Base-by-base conservation (phyloP, 2,888 invertebrate species). In the Drosophila percnosoma region DNA sequence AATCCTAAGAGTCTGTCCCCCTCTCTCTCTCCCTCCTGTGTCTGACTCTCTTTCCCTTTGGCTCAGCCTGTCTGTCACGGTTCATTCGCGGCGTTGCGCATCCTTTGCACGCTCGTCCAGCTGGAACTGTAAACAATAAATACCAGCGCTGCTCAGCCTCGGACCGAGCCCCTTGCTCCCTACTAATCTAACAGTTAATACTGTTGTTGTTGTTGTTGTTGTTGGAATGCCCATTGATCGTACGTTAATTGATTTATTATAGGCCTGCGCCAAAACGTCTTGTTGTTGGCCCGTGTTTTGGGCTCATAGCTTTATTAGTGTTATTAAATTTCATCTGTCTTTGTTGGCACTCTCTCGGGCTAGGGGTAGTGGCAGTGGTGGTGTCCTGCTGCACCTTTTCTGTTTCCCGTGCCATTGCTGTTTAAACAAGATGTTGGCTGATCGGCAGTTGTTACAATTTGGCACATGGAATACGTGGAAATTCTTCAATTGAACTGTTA, bases 121-220 rank as follows among this genome's bases (percentile, higher is more conserved):
- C 91, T 91, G 91, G 89, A 91, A 91, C 92, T 90, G 89, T 90
- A 90, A 92, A 91, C 91, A 91, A 91, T 91, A 91, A 91, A 91
- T 90, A 89, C 59, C 52, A 58, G 31, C 49, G 31, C 48, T 61
- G 36, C 59, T 15, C 31, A 63, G 58, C 58, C 68, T 49, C 27
- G 31, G 29, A 38, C 51, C 60, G 55, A 71, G 73, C 73, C 63
- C 73, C 54, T 59, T 71, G 76, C 73, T 48, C 45, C 59, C 68
- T 54, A 58, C 52, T 67, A 73, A 75, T 79, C 78, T 33, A 75
- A 62, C 67, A 74, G 53, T 61, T 66, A 38, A 59, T 51, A 51
- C 53, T 45, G 54, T 61, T 27, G 27, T 27, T 59, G 49, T 59
- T 65, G 33, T 45, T 68, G 45, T n/a, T 70, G 42, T 36, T 65